Evolutionary conservation across 2,888 invertebrate genomes (phyloP), one percentile per base, ranked within the genome.

Genomic region (Acronicta leporina): DNA sequence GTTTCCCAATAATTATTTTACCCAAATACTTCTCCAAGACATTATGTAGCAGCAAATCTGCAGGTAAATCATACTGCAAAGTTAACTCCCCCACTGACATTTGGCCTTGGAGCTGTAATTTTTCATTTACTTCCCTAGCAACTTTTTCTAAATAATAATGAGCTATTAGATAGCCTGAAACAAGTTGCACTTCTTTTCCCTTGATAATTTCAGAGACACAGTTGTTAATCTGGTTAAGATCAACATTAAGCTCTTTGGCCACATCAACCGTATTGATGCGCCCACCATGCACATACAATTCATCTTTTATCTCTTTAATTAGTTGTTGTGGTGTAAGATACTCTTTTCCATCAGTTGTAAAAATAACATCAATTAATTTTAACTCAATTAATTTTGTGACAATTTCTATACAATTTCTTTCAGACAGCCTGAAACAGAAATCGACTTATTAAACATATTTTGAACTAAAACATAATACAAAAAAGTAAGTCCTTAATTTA

Each of bases 381-480:
- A 96, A 94, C 78, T 98, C 97, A 64, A 98, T 95, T 56, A 99
- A 92, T 88, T 98, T 97, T 55, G 97, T 96, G 7, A 99, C 97
- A 64, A 99, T 98, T 95, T 99, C 99, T 53, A 99, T 96, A 85
- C 99, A 99, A 88, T 99, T 99, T 72, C 98, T 95, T 87, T 99
- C 99, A 0, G 99, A 99, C 55, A 99, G 95, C 87, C 99, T 99
- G 88, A 94, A 92, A 44, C 7, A 55, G 4, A 46, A 15, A 30
- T 41, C 3, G n/a, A 10, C 2, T 5, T 44, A 13, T 27, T 27
- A 27, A 7, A 20, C 2, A 20, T 20, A 20, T 3, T 20, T 27
- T 27, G n/a, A n/a, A n/a, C n/a, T n/a, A 27, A 7, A 7, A 13
- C 13, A 44, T n/a, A n/a, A n/a, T n/a, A n/a, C n/a, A n/a, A n/a